Evolutionary conservation across 2,113 vertebrate genomes (phyloP), one percentile per base, ranked within the genome.

Genomic region (Ammodytes dubius): DNA sequence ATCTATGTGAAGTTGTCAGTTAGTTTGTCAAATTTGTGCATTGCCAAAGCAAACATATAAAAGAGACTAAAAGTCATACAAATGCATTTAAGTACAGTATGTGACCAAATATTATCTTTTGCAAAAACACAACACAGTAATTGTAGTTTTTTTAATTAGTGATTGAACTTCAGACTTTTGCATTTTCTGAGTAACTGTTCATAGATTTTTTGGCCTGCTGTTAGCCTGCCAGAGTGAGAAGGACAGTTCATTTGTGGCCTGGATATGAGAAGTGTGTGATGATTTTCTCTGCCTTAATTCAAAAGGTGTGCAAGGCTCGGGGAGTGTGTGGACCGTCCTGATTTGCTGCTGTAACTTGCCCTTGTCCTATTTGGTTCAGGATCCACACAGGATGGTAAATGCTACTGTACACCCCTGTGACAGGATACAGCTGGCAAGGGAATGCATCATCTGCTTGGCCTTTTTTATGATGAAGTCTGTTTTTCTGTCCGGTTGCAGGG

Each of bases 221-320:
- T 4, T 13, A 1, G 5, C 37, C 37, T 61, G 46, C 42, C 19
- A 56, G 19, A 65, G 42, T 50, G 50, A 54, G 39, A 74, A 19
- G 13, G 43, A n/a, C 5, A 56, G 50, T 65, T 11, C 42, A 66
- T 64, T 46, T 65, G 61, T 66, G 17, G 52, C 6, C 45, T 0
- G 10, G 5, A 42, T 39, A 19, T 7, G 11, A 10, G 52, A 53
- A 11, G 19, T 15, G 19, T 46, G 10, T 27, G 37, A 66, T 19
- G 27, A 39, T 57, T 76, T 76, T 56, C 15, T 56, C 57, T 56
- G 35, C 35, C 49, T 35, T 65, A 12, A 46, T 54, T 74, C 40
- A 54, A 46, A 54, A 64, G 39, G 7, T 19, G 17, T 53, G 15
- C 49, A 53, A 19, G 9, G 47, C 59, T 40, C 42, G 7, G 39